Conservation (phyloP, 2,113 vertebrate species). For the Vombatus ursinus region DNA sequence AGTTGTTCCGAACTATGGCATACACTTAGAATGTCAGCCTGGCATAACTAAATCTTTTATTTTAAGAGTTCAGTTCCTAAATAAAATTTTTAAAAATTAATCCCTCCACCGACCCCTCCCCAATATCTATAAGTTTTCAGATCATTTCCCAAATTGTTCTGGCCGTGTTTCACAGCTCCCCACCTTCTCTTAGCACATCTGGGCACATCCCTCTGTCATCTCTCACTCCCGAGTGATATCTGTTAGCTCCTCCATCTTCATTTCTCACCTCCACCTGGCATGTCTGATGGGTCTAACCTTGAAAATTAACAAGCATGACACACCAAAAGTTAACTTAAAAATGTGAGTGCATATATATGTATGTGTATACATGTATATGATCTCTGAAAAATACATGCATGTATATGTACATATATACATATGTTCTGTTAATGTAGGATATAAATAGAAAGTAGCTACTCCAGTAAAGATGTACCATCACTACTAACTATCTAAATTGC, state of each 20-base stretch:
- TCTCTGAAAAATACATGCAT: too few relatives aligned
- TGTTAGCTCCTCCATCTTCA: slow-evolving; percentile 63
- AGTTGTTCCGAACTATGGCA: not conserved
- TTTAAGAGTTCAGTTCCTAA: slow-evolving; percentile 33
- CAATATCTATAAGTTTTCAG: slow-evolving; percentile 58
- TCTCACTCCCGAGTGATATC: slow-evolving; percentile 57
- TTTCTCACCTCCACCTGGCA: slow-evolving; percentile 68
- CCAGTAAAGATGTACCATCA: not conserved
- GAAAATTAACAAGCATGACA: slow-evolving; percentile 74
- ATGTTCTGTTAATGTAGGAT: not conserved
- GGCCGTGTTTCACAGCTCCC: slow-evolving; percentile 38
- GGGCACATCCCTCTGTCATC: slow-evolving; percentile 66
- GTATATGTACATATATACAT: too few relatives aligned
- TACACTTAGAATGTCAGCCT: not conserved
- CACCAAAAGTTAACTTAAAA: slow-evolving; percentile 22
- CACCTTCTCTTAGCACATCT: slow-evolving; percentile 39
- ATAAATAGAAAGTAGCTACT: not conserved
- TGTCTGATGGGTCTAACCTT: slow-evolving; percentile 72
- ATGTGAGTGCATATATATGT: not conserved
- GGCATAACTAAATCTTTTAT: not conserved
- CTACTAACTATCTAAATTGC: not conserved
- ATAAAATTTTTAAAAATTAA: not conserved
- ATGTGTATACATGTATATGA: too few relatives aligned
- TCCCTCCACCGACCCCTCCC: not conserved
- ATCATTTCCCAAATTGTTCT: slow-evolving; percentile 47